Evolutionary conservation across 2,113 vertebrate genomes (phyloP), one percentile per base, ranked within the genome.

Genomic region (Clarias magur): DNA sequence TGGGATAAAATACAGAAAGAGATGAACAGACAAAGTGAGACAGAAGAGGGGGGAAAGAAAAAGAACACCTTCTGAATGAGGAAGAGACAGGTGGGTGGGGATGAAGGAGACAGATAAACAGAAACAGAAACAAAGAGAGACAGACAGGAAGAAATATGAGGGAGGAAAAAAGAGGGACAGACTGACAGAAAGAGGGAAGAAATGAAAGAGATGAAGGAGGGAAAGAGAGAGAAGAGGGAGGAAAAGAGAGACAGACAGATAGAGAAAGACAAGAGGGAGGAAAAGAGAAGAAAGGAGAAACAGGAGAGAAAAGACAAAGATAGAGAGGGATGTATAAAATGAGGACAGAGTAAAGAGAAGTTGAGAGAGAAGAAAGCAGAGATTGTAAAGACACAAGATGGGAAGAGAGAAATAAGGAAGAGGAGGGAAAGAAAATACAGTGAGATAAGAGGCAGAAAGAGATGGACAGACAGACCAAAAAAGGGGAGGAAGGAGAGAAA

Each of bases 81-180:
- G 7, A 19, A 67, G 21, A 30, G 65, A 68, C 17, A 23, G 17
- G 19, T 19, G 19, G 17, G 19, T 63, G 60, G 16, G 60, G 27
- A 27, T 16, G 63, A 87, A 38, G 56, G 48, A 83, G 70, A 83
- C 25, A 75, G 68, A 83, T 34, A 87, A 70, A 63, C 67, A 75
- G 65, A 82, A 56, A 62, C 13, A 30, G 75, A 78, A 11, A 4
- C 23, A 54, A 23, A 63, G 15, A 59, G 57, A 59, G 57, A 59
- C 57, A 59, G 11, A 17, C 12, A 59, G 17, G 4, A 59, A 17
- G 57, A 59, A 17, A 23, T 21, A 63, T 8, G 60, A 63, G 21
- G 6, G 21, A 23, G 3, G 19, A 21, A 3, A 59, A 17, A 15
- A 59, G 57, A 59, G 57, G 17, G 62, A 63, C 23, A 25, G 17